phyloP scores from a whole-genome alignment of 2,888 invertebrate genomes.

The Conistra vaccinii region DNA sequence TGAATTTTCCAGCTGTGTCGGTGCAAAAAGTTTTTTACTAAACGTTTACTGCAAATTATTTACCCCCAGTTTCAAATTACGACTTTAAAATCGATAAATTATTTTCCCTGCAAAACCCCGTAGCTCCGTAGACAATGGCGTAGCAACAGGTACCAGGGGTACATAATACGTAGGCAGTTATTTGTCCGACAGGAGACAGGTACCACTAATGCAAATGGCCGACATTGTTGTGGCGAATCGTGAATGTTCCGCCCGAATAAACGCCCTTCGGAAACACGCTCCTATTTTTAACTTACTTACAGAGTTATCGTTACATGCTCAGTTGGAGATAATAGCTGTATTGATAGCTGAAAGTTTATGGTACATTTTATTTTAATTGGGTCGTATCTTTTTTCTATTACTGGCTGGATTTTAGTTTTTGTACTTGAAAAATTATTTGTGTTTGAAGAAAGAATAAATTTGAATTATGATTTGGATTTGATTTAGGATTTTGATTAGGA shows the following conservation, averaged over 20 bases:
- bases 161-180: constrained; percentile 43
- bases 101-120: neutral
- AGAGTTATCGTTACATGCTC: neutral
- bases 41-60: neutral
- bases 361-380: constrained; percentile 7
- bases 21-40: neutral
- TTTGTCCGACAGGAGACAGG: constrained; percentile 41
- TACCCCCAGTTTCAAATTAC: neutral
- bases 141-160: constrained; percentile 42
- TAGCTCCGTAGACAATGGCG: constrained; percentile 8
- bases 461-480: neutral
- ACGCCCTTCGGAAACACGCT: constrained; percentile 52
- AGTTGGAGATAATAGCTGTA: constrained; percentile 1
- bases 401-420: neutral
- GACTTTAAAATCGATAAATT: neutral
- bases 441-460: constrained; percentile 9
- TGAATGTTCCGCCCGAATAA: constrained; percentile 47
- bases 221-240: constrained; percentile 52
- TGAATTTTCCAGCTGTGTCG: neutral
- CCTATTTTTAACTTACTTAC: constrained; percentile 34
- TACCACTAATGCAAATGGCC: constrained; percentile 52
- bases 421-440: constrained; percentile 5
- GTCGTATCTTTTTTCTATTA: neutral
- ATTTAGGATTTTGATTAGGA: no score
- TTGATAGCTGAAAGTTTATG: constrained; percentile 25